Conservation (phyloP, 2,797 vertebrate genomes). For the Acipenser transmontanus region DNA sequence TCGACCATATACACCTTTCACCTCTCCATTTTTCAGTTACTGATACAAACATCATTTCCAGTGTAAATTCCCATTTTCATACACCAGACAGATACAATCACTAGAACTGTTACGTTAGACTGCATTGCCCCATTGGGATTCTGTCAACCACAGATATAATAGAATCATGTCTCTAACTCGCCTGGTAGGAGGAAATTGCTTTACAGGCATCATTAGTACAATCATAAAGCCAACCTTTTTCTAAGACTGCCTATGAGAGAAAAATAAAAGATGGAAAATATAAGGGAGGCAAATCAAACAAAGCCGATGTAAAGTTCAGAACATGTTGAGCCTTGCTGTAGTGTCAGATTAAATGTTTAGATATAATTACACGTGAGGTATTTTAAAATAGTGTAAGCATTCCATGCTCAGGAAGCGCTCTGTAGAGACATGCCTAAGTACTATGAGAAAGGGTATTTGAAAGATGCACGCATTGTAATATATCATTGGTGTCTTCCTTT, state of each 20-base stretch:
- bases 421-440: not conserved
- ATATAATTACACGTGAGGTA: not conserved
- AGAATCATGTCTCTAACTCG: not conserved
- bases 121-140: no score
- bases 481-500: slow-evolving; percentile 1
- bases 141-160: not conserved
- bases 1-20: no score
- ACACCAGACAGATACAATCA: no score
- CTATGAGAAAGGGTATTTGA: not conserved
- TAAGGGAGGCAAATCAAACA: not conserved
- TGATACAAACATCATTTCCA: no score
- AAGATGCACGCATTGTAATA: slow-evolving; percentile 7
- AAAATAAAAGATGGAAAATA: no score
- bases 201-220: not conserved
- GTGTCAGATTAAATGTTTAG: not conserved
- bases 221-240: not conserved
- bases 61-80: no score
- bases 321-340: not conserved
- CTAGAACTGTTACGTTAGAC: no score
- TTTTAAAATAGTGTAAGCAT: not conserved
- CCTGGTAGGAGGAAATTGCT: no score
- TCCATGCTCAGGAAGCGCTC: not conserved
- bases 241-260: no score
- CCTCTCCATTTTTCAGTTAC: no score
- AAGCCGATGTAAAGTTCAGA: not conserved